Conservation (phyloP, 2,888 invertebrate species). For the Drosophila mulleri region DNA sequence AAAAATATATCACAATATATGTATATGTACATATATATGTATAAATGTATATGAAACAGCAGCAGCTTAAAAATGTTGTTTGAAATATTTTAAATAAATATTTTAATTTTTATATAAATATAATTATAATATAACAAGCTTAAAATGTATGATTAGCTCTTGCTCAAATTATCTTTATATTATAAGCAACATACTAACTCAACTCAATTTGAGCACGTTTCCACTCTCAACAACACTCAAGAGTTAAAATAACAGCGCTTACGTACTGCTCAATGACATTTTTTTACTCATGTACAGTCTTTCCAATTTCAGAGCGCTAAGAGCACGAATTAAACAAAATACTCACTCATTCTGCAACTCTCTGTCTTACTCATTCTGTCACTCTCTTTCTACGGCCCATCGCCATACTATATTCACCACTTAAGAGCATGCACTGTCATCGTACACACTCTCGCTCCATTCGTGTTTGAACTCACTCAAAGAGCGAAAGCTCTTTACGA, state of each 20-base stretch:
- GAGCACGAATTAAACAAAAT: neutral
- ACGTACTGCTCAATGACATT: too few relatives aligned
- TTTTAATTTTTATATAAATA: too few relatives aligned
- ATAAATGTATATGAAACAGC: too few relatives aligned
- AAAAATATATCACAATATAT: too few relatives aligned
- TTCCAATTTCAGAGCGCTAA: neutral
- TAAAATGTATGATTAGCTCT: neutral
- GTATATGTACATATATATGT: too few relatives aligned
- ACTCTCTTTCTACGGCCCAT: neutral
- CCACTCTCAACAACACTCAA: neutral
- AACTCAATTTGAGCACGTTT: neutral
- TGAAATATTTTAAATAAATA: too few relatives aligned
- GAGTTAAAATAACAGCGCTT: neutral
- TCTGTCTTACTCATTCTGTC: neutral
- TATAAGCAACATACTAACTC: neutral
- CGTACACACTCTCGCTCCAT: neutral
- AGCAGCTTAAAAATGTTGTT: too few relatives aligned
- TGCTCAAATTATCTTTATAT: neutral
- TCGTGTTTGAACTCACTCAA: slow-evolving; percentile 32
- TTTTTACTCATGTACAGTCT: neutral
- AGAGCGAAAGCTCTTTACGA: slow-evolving; percentile 48
- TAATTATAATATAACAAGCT: neutral
- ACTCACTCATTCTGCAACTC: neutral
- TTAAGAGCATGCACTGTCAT: slow-evolving; percentile 30
- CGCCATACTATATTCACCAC: slow-evolving; percentile 38